These are phyloP conservation scores for Tenualosa ilisha DNA, from an alignment of 2,797 vertebrate species.

Conservation along the genomic window DNA sequence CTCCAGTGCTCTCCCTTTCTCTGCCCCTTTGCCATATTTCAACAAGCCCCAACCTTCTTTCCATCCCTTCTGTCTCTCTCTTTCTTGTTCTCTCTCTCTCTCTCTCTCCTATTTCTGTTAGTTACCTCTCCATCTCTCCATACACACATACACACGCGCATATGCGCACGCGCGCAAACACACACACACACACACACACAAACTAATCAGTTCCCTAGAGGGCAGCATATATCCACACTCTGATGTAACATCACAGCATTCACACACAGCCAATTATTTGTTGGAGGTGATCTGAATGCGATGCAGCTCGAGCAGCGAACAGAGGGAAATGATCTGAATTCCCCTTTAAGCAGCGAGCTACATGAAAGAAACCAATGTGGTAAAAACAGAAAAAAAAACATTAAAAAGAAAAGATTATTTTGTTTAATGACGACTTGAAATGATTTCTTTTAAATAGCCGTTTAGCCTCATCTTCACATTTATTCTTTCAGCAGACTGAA, in stretches of 20 bases:
- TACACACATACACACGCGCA: slow-evolving; percentile 1
- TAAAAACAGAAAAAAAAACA: not conserved
- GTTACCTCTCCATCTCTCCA: not conserved
- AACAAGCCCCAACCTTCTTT: not conserved
- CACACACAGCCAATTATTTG: not conserved
- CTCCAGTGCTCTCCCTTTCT: slow-evolving; percentile 31
- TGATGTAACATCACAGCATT: not conserved
- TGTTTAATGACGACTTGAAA: not conserved
- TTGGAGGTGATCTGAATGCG: not conserved
- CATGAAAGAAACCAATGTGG: not conserved
- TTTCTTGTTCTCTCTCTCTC: not conserved
- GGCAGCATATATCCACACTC: slow-evolving; percentile 21
- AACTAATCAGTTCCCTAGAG: slow-evolving; percentile 19
- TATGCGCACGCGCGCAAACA: not conserved
- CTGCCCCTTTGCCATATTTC: slow-evolving; percentile 23
- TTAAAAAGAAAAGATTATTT: not conserved
- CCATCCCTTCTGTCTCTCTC: not conserved
- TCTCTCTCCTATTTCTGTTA: slow-evolving; percentile 18
- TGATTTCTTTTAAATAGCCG: not conserved
- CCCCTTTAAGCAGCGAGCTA: not conserved
- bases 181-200: slow-evolving; percentile 8
- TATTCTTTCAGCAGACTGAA: not conserved
- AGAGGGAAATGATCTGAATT: not conserved
- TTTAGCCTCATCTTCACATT: not conserved
- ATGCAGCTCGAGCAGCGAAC: not conserved